phyloP scores from a whole-genome alignment of 2,797 vertebrate genomes.

The Falco columbarius region DNA sequence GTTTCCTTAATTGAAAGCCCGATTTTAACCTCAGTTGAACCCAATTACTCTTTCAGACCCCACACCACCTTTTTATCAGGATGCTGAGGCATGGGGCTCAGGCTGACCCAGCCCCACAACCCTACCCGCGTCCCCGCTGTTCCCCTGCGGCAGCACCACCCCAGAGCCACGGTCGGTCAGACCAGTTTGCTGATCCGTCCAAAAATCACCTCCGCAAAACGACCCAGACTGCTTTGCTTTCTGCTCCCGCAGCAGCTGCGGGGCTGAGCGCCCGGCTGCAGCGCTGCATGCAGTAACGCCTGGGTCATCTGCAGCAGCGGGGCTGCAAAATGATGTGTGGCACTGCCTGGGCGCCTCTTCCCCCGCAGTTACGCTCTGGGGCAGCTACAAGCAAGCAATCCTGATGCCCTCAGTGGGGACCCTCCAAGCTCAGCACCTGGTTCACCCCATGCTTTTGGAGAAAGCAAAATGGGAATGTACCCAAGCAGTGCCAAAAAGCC shows the following conservation, averaged over 20 bases:
- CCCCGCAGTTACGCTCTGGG: accelerated
- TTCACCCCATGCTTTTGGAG: background rate
- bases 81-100: accelerated
- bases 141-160: background rate
- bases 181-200: background rate
- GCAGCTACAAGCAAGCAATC: no score
- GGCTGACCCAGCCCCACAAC: background rate
- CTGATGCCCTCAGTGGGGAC: background rate
- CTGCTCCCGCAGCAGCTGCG: accelerated
- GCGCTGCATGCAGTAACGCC: background rate
- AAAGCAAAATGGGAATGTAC: background rate
- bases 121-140: accelerated
- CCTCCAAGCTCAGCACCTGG: background rate
- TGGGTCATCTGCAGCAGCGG: background rate
- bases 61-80: background rate
- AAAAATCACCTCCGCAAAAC: background rate
- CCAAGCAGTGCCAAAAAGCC: background rate
- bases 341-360: background rate
- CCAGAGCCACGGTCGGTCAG: accelerated
- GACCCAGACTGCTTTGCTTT: background rate
- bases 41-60: background rate
- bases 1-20: background rate
- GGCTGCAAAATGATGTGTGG: accelerated
- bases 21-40: background rate
- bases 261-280: background rate